These are phyloP conservation scores for Castor canadensis DNA, from an alignment of 2,113 vertebrate species.

Conservation along the genomic window DNA sequence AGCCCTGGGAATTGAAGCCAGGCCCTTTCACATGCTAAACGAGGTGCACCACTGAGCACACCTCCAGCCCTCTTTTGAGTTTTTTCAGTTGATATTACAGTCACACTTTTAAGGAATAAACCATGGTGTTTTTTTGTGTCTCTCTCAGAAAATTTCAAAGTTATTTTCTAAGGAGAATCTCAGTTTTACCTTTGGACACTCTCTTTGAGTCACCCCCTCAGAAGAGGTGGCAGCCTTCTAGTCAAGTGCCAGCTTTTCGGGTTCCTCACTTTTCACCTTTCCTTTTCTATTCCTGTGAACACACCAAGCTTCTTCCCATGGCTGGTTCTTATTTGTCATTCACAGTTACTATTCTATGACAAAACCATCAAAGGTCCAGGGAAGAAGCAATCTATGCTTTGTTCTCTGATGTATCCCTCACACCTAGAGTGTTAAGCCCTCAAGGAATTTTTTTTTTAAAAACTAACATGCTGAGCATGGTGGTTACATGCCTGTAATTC, in stretches of 20 bases:
- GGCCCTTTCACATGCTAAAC: background rate
- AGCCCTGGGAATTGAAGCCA: background rate
- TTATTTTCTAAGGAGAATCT: background rate
- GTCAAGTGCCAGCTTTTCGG: background rate
- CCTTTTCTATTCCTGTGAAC: background rate
- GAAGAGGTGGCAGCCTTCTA: background rate
- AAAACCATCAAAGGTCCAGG: background rate
- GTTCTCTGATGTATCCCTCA: background rate
- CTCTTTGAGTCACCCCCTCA: background rate
- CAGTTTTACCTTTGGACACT: background rate
- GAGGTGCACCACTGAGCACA: background rate
- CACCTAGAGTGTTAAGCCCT: background rate
- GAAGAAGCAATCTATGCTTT: background rate
- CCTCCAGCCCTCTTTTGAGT: background rate
- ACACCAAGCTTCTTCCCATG: background rate
- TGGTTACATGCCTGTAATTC: too few relatives aligned
- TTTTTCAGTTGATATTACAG: background rate
- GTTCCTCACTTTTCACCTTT: background rate
- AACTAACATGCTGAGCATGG: too few relatives aligned
- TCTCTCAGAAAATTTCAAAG: background rate
- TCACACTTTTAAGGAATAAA: constrained; percentile 5
- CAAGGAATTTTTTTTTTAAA: background rate
- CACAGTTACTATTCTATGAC: background rate
- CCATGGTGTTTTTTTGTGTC: background rate
- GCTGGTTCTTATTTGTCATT: background rate